phyloP scores from a whole-genome alignment of 1,140 invertebrate genomes.

The Drosophila nannoptera region DNA sequence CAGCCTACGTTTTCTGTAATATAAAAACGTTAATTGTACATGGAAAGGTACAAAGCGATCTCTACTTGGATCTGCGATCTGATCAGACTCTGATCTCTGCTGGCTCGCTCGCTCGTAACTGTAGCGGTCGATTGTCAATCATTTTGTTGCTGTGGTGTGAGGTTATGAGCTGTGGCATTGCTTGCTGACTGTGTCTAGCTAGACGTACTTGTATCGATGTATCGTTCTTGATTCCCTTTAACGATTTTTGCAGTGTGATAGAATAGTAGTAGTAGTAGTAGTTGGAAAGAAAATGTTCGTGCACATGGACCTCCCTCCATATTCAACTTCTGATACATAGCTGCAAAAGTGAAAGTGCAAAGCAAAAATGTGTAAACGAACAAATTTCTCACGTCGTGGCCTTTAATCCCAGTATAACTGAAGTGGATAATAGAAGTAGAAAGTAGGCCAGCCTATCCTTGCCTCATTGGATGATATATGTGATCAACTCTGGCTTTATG shows the following conservation, averaged over 20 bases:
- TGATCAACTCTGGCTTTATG: slow-evolving; percentile 1
- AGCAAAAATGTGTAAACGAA: slow-evolving; percentile 24
- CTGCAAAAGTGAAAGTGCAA: slow-evolving; percentile 57
- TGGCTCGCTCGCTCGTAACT: slow-evolving; percentile 13
- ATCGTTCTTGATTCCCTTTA: slow-evolving; percentile 75
- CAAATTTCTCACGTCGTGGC: slow-evolving; percentile 49
- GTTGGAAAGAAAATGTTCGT: slow-evolving; percentile 18
- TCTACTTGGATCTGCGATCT: slow-evolving; percentile 29
- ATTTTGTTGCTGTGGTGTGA: slow-evolving; percentile 48
- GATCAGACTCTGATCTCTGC: background rate
- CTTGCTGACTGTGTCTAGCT: slow-evolving; percentile 37
- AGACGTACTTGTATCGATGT: slow-evolving; percentile 69
- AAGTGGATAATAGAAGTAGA: background rate
- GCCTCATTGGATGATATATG: background rate
- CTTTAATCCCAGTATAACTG: background rate
- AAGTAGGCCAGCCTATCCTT: slow-evolving; percentile 1
- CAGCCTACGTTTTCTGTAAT: slow-evolving; percentile 56
- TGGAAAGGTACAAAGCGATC: slow-evolving; percentile 10
- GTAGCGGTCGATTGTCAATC: background rate
- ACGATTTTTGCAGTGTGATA: slow-evolving; percentile 59
- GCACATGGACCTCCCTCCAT: slow-evolving; percentile 12
- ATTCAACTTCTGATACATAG: slow-evolving; percentile 47
- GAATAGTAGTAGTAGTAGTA: slow-evolving; percentile 8
- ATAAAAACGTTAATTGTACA: slow-evolving; percentile 57
- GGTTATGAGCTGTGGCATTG: slow-evolving; percentile 9